These are phyloP conservation scores for Micropoecilia bifurca DNA, from an alignment of 2,797 vertebrate species.

Conservation along the genomic window DNA sequence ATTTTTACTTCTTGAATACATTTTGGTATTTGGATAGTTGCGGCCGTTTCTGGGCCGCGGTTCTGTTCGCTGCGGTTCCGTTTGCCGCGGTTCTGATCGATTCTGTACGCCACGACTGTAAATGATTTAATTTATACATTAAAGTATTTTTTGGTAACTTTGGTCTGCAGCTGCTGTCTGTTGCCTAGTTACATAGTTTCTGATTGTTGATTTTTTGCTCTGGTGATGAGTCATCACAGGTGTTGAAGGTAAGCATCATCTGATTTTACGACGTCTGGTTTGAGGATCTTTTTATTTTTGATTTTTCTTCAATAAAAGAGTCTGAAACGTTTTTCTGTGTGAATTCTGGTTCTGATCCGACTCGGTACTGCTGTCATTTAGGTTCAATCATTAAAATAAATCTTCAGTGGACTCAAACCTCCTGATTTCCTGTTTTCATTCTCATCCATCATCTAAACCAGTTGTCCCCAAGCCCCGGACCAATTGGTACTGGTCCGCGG, in stretches of 20 bases:
- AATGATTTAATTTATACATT: constrained; percentile 99
- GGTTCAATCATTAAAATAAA: constrained; percentile 71
- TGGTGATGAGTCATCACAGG: constrained; percentile 24
- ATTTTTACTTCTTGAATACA: constrained; percentile 87
- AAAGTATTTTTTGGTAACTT: constrained; percentile 98
- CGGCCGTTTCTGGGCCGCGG: constrained; percentile 88
- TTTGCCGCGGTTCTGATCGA: constrained; percentile 33
- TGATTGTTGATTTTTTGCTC: neutral
- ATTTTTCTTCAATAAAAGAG: constrained; percentile 73
- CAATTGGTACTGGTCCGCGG: too few species aligned
- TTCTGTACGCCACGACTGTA: constrained; percentile 73
- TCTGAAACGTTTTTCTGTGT: constrained; percentile 76
- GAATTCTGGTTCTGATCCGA: constrained; percentile 60
- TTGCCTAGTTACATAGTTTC: constrained; percentile 30
- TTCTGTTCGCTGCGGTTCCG: constrained; percentile 63
- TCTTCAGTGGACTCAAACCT: constrained; percentile 46
- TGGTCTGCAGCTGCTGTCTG: constrained; percentile 93
- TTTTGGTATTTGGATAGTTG: constrained; percentile 98
- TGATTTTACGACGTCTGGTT: constrained; percentile 21
- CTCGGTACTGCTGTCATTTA: constrained; percentile 49
- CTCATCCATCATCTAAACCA: neutral
- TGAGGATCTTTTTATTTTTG: constrained; percentile 23
- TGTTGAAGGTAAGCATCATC: constrained; percentile 69
- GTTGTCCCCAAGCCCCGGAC: too few species aligned
- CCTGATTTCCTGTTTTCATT: neutral